Evolutionary conservation across 2,888 invertebrate species (phyloP).

Genomic region (Polydrusus cervinus): DNA sequence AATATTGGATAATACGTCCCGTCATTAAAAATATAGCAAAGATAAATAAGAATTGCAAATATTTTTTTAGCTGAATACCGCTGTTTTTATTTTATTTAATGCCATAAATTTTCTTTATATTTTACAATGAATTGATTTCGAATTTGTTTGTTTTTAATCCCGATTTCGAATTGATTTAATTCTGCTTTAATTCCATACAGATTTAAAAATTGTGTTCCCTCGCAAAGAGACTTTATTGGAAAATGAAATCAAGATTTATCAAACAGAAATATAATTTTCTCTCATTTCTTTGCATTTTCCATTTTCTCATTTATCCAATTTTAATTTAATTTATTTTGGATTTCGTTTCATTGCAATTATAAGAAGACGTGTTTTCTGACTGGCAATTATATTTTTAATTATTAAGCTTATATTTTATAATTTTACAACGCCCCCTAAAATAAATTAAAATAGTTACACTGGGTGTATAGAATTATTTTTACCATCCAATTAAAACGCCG

Average conservation of each 20-base stretch:
- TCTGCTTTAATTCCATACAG: slow-evolving; percentile 51
- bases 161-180: slow-evolving; percentile 43
- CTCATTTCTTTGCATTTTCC: slow-evolving; percentile 59
- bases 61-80: neutral
- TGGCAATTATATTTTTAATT: neutral
- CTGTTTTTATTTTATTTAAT: neutral
- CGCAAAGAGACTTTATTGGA: slow-evolving; percentile 56
- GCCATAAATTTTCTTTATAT: slow-evolving; percentile 1
- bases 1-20: too few species aligned
- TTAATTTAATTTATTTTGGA: slow-evolving; percentile 64
- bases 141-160: slow-evolving; percentile 44
- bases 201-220: slow-evolving; percentile 42
- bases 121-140: slow-evolving; percentile 41
- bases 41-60: too few species aligned
- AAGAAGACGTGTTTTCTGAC: slow-evolving; percentile 27
- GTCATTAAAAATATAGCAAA: too few species aligned
- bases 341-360: slow-evolving; percentile 60
- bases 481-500: too few species aligned
- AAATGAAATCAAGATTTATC: slow-evolving; percentile 57
- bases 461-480: too few species aligned
- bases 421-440: neutral
- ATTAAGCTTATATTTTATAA: neutral
- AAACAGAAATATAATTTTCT: slow-evolving; percentile 64
- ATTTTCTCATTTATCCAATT: slow-evolving; percentile 61
- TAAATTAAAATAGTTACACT: too few species aligned